Percentiles rank a stretch among this genome's conserved stretches.
Conservation (phyloP, 2,888 invertebrate species). For the Netelia inedita region DNA sequence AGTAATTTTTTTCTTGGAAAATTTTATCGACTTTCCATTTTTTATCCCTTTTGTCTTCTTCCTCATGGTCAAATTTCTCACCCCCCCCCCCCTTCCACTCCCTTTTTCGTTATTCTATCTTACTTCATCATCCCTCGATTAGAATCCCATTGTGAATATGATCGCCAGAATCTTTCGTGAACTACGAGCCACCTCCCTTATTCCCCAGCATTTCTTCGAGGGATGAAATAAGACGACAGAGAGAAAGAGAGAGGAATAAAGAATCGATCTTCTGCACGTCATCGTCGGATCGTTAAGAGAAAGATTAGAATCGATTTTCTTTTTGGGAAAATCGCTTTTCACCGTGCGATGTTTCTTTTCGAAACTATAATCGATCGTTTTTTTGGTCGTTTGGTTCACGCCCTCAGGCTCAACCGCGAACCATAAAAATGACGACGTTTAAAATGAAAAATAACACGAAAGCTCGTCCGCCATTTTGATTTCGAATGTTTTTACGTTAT, state of each 20-base stretch:
- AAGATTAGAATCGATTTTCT: slow-evolving; percentile 66
- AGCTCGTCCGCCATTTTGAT: too few relatives aligned
- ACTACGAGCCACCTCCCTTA: slow-evolving; percentile 41
- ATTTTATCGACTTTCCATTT: slow-evolving; percentile 29
- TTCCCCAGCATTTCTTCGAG: slow-evolving; percentile 38
- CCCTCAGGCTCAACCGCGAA: slow-evolving; percentile 40
- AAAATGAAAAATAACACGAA: too few relatives aligned
- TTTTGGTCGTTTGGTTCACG: slow-evolving; percentile 55
- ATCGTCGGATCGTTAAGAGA: slow-evolving; percentile 61
- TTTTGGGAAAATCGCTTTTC: slow-evolving; percentile 51
- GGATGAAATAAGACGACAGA: slow-evolving; percentile 54
- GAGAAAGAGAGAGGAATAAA: slow-evolving; percentile 45
- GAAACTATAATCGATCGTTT: slow-evolving; percentile 46
- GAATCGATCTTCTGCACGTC: slow-evolving; percentile 51
- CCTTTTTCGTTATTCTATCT: too few relatives aligned
- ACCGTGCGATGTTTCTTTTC: slow-evolving; percentile 22
- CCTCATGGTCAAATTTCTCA: neutral
- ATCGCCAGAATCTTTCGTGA: slow-evolving; percentile 54
- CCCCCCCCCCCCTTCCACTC: too few relatives aligned
- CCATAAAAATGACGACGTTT: slow-evolving; percentile 23
- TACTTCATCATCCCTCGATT: slow-evolving; percentile 29
- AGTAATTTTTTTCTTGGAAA: slow-evolving; percentile 3
- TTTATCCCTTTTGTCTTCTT: slow-evolving; percentile 36
- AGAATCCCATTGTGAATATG: slow-evolving; percentile 63
- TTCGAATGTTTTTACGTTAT: too few relatives aligned